Evolutionary conservation across 2,888 invertebrate genomes (phyloP), one percentile per base, ranked within the genome.

Genomic region (Labia minor): DNA sequence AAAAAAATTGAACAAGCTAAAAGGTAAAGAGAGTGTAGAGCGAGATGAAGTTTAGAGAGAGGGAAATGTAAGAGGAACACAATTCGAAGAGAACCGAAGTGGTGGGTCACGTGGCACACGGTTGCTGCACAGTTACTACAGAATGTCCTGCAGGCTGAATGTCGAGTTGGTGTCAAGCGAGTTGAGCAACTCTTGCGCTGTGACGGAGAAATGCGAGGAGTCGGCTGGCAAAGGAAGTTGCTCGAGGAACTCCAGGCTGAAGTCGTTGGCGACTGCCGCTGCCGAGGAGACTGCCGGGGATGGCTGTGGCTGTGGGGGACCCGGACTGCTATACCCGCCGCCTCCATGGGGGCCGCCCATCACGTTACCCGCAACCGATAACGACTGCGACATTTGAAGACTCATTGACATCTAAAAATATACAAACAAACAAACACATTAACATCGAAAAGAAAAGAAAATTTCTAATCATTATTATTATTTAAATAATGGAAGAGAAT

Each of bases 181-280:
- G 78, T 87, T 91, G 73, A 92, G 82, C 70, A 92, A 80, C 76
- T 92, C 92, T 76, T 91, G 90, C 68, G 90, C 72, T 61, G 71
- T 72, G 49, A 70, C 89, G 73, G 88, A 86, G 78, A 90, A 87
- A 74, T 85, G 86, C 74, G 84, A 84, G 68, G 88, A 84, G 77
- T 92, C 91, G 65, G 84, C 83, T 72, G 88, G 81, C 49, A 49
- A 49, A 67, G 88, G 86, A 77, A 92, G 83, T 79, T 87, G 89
- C 77, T 92, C 92, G 70, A 92, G 83, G 80, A 92, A 90, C 81
- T 92, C 92, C 73, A 92, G 84, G 77, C 86, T 88, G 78, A 92
- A 89, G 78, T 92, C 90, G 4, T 79, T 76, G 8, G 82, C 76
- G 70, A 82, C 49, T 4, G 49, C 14, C 16, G 49, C 3, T 14